A percentile compares a stretch with the other conserved stretches of the same genome.
Conservation (phyloP, 2,888 invertebrate species). For the Leptinotarsa juncta region DNA sequence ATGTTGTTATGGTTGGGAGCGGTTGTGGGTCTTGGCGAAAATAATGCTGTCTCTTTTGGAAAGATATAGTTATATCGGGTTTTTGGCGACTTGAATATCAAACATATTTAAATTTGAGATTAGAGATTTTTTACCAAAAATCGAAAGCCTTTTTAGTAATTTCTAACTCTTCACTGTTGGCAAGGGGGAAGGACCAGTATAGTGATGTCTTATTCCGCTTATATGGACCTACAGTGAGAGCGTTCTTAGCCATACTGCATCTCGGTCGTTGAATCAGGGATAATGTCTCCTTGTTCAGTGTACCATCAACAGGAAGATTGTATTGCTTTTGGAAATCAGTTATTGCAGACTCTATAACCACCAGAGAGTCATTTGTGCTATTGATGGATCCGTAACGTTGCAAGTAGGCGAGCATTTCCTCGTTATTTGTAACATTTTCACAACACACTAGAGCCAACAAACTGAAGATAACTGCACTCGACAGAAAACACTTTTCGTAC, state of each 20-base stretch:
- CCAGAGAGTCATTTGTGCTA: too few species aligned
- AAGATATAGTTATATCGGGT: neutral
- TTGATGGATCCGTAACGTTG: too few species aligned
- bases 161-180: neutral
- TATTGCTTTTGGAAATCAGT: neutral
- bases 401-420: too few species aligned
- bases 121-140: neutral
- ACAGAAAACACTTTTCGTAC: too few species aligned
- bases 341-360: neutral
- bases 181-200: neutral
- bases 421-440: too few species aligned
- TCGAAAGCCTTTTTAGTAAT: neutral
- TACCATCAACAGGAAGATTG: neutral
- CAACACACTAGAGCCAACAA: too few species aligned
- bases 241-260: neutral
- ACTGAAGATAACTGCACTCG: too few species aligned
- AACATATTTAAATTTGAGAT: neutral
- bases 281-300: neutral
- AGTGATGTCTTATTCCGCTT: neutral
- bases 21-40: neutral
- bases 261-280: neutral
- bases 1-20: neutral
- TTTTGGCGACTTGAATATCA: neutral
- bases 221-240: neutral
- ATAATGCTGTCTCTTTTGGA: neutral